These are phyloP conservation scores for Hydrozoanthus tunicans DNA, from an alignment of 64 coral and sea anemone genomes.

Conservation along the genomic window DNA sequence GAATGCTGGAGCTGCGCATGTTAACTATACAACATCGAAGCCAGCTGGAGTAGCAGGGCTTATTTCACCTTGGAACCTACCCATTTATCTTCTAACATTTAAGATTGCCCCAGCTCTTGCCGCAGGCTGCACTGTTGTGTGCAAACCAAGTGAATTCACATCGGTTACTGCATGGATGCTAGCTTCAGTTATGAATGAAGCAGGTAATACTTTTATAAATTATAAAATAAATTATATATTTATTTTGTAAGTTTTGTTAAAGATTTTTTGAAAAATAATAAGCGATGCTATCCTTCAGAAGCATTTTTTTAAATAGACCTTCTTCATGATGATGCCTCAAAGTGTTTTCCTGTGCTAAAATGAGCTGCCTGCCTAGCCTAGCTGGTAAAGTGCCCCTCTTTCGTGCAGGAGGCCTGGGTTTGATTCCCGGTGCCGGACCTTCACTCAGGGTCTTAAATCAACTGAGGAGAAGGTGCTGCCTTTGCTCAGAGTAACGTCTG, in stretches of 20 bases:
- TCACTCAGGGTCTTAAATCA: too few species aligned
- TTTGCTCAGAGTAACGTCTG: too few species aligned
- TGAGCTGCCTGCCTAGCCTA: too few species aligned
- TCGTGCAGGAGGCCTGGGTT: too few species aligned
- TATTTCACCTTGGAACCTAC: conserved; percentile 90
- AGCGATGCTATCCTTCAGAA: too few species aligned
- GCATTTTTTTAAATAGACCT: too few species aligned
- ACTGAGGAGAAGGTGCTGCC: too few species aligned
- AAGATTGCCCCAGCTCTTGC: conserved; percentile 93
- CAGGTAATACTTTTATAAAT: conserved; percentile 7
- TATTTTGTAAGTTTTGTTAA: background rate
- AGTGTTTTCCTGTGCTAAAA: too few species aligned
- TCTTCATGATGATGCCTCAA: too few species aligned
- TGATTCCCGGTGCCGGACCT: too few species aligned
- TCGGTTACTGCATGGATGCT: conserved; percentile 96
- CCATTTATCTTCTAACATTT: conserved; percentile 82
- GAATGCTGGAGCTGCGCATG: conserved; percentile 41
- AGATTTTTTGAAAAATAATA: too few species aligned
- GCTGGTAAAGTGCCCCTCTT: too few species aligned
- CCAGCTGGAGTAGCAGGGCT: conserved; percentile 83
- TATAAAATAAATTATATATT: background rate
- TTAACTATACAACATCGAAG: conserved; percentile 68
- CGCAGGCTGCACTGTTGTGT: conserved; percentile 86
- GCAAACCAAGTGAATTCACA: conserved; percentile 95
- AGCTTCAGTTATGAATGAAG: conserved; percentile 55